phyloP scores from a whole-genome alignment of 2,113 vertebrate species.

The Anas platyrhynchos region DNA sequence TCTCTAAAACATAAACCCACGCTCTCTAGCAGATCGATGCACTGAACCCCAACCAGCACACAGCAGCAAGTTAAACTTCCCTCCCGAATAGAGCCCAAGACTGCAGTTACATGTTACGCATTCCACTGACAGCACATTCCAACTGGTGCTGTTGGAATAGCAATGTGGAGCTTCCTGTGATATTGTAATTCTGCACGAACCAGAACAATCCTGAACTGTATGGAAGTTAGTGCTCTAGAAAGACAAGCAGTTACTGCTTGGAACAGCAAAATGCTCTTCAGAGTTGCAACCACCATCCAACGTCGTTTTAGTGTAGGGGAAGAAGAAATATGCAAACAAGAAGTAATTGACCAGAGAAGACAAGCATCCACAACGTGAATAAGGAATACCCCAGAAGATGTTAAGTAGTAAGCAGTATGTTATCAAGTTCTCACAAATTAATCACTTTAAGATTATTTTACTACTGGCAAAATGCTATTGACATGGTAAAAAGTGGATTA shows the following conservation, averaged over 20 bases:
- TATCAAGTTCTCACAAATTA: background rate
- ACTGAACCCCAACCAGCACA: background rate
- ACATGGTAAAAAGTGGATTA: background rate
- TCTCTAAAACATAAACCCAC: background rate
- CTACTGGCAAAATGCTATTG: background rate
- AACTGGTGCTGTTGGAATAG: background rate
- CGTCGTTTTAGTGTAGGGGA: background rate
- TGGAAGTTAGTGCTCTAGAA: background rate
- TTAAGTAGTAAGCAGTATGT: background rate
- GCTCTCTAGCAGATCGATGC: background rate
- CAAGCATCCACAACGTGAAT: background rate
- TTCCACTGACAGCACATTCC: background rate
- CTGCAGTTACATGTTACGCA: accelerated
- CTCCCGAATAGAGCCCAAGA: background rate
- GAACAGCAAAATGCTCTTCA: background rate
- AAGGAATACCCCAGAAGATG: background rate
- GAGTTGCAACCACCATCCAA: background rate
- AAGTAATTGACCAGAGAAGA: background rate
- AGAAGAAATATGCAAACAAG: background rate
- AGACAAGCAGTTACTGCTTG: background rate
- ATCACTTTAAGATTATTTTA: background rate
- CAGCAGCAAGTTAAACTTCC: background rate
- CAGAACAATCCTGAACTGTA: background rate
- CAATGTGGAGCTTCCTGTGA: background rate
- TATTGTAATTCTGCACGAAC: background rate